These are phyloP conservation scores for Hirundo rustica DNA, from an alignment of 2,797 vertebrate genomes.

Conservation along the genomic window DNA sequence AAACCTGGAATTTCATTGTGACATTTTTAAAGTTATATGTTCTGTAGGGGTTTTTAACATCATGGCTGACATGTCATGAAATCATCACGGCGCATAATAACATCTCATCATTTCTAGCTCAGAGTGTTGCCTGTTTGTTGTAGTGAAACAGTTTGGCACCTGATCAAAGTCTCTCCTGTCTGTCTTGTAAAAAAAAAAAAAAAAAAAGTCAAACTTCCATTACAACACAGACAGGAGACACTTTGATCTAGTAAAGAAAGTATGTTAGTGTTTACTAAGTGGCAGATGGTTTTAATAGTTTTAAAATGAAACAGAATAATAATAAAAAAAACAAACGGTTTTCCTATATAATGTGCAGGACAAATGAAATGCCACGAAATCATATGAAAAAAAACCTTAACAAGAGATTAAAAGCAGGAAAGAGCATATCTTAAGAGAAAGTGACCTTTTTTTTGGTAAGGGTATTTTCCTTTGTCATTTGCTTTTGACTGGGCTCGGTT, in stretches of 20 bases:
- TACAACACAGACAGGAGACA: conserved; percentile 53
- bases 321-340: background rate
- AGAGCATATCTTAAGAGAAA: background rate
- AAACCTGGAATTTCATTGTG: background rate
- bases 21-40: background rate
- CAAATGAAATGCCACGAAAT: background rate
- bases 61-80: conserved; percentile 17
- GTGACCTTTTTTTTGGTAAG: background rate
- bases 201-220: conserved; percentile 48
- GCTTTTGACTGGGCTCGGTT: background rate
- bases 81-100: background rate
- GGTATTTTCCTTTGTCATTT: background rate
- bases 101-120: conserved; percentile 54
- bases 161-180: conserved; percentile 64
- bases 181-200: conserved; percentile 57
- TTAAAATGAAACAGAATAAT: conserved; percentile 50
- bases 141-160: conserved; percentile 47
- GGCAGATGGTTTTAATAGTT: conserved; percentile 65
- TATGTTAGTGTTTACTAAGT: conserved; percentile 62
- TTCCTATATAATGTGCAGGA: background rate
- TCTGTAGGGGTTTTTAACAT: background rate
- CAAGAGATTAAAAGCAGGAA: background rate
- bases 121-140: conserved; percentile 60
- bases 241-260: conserved; percentile 67
- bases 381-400: background rate